Evolutionary conservation across 2,888 invertebrate genomes (phyloP).

Genomic region (Stenichneumon culpator): DNA sequence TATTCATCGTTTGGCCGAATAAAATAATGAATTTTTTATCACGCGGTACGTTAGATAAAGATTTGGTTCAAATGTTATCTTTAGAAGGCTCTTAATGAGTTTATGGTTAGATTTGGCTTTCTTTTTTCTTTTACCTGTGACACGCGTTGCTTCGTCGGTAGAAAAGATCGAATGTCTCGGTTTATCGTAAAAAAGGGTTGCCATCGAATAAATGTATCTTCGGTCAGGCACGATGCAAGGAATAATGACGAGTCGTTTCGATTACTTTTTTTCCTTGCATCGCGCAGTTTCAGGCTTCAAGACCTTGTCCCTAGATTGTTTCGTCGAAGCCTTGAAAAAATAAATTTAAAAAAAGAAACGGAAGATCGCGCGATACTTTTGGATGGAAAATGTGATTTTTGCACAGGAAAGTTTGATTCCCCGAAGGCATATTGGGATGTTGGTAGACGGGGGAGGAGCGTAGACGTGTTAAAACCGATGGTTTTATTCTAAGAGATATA

Average conservation of each 20-base stretch:
- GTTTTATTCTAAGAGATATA: conserved; percentile 54
- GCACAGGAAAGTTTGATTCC: background rate
- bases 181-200: conserved; percentile 13
- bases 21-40: conserved; percentile 1
- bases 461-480: conserved; percentile 69
- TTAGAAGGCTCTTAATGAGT: conserved; percentile 71
- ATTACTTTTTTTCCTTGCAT: background rate
- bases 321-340: background rate
- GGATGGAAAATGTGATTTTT: background rate
- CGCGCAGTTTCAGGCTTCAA: background rate
- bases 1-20: background rate
- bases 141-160: conserved; percentile 73
- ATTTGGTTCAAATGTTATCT: conserved; percentile 52
- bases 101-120: conserved; percentile 24
- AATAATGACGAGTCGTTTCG: background rate
- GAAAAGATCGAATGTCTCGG: conserved; percentile 4
- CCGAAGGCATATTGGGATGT: conserved; percentile 9
- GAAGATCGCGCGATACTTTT: background rate
- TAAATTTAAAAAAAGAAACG: background rate
- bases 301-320: background rate
- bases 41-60: conserved; percentile 9
- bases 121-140: conserved; percentile 66
- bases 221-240: background rate
- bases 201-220: background rate
- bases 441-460: background rate